phyloP scores from a whole-genome alignment of 2,888 invertebrate genomes.

The Andrena trimmerana region DNA sequence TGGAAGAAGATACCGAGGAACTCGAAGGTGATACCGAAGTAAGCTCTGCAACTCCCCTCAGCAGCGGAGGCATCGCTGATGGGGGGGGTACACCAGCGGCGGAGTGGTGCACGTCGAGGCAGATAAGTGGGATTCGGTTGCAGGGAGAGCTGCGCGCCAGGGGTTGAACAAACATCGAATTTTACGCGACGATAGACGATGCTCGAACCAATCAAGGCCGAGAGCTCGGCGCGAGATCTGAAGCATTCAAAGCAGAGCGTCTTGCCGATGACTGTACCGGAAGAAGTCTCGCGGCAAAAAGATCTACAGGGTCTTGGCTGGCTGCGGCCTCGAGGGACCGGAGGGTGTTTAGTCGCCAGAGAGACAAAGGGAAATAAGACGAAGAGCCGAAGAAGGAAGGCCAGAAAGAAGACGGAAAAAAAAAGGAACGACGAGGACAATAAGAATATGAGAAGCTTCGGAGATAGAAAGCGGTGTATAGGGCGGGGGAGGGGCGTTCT shows the following conservation, averaged over 20 bases:
- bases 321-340: slow-evolving; percentile 60
- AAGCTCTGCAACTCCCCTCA: too few species aligned
- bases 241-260: slow-evolving; percentile 22
- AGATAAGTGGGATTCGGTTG: too few species aligned
- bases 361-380: slow-evolving; percentile 76
- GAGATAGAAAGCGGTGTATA: slow-evolving; percentile 57
- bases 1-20: too few species aligned
- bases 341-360: slow-evolving; percentile 71
- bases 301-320: slow-evolving; percentile 68
- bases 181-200: neutral
- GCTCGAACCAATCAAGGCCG: slow-evolving; percentile 1
- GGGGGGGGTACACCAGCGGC: too few species aligned
- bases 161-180: neutral
- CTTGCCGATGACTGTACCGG: slow-evolving; percentile 76
- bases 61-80: too few species aligned
- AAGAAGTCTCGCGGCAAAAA: slow-evolving; percentile 73
- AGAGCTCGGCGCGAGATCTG: neutral
- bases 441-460: slow-evolving; percentile 56
- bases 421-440: slow-evolving; percentile 41
- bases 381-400: slow-evolving; percentile 48
- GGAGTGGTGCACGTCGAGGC: too few species aligned
- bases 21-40: too few species aligned
- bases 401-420: slow-evolving; percentile 29
- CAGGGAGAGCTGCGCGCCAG: too few species aligned
- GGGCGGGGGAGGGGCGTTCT: slow-evolving; percentile 4